These are phyloP conservation scores for Karalla daura DNA, from an alignment of 2,797 vertebrate species.

Conservation along the genomic window DNA sequence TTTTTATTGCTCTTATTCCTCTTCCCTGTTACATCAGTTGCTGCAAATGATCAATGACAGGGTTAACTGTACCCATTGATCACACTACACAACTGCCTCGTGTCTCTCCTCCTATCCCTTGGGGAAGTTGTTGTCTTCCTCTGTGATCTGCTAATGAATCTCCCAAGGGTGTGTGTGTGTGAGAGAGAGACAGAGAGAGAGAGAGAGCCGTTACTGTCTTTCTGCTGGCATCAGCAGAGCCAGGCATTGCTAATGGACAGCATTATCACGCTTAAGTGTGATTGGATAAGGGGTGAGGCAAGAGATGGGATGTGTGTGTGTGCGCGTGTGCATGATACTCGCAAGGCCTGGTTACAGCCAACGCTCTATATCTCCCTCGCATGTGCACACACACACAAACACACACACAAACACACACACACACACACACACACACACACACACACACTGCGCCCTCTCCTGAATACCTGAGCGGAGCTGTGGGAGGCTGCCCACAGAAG, in stretches of 20 bases:
- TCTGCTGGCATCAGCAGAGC: slow-evolving; percentile 74
- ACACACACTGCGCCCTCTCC: background rate
- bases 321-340: slow-evolving; percentile 1
- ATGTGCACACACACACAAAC: background rate
- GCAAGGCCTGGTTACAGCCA: slow-evolving; percentile 15
- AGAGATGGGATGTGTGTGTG: slow-evolving; percentile 7
- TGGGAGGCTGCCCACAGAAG: slow-evolving; percentile 30
- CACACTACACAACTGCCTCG: background rate
- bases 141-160: slow-evolving; percentile 50
- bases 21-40: no score
- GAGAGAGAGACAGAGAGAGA: no score
- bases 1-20: background rate
- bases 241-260: slow-evolving; percentile 72
- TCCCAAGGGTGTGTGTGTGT: slow-evolving; percentile 40
- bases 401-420: no score
- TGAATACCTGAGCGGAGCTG: slow-evolving; percentile 35
- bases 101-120: background rate
- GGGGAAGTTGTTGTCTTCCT: background rate
- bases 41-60: no score
- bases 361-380: background rate
- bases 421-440: slow-evolving; percentile 25
- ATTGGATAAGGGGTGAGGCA: slow-evolving; percentile 71
- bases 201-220: slow-evolving; percentile 18
- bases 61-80: no score
- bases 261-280: slow-evolving; percentile 69